phyloP scores from a whole-genome alignment of 2,113 vertebrate genomes.

The Clinocottus analis region DNA sequence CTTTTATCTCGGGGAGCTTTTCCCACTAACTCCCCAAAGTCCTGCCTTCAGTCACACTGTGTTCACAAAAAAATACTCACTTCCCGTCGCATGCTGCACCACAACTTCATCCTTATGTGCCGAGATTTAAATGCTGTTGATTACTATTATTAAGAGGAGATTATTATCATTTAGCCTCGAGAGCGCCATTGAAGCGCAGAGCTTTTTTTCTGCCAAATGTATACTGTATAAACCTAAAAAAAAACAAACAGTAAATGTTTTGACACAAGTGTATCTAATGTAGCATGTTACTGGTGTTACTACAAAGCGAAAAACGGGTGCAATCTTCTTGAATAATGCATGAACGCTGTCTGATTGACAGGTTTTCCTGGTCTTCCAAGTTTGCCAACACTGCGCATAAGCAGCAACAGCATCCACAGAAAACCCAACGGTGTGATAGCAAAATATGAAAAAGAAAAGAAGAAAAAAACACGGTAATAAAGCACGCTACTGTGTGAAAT shows the following conservation, averaged over 20 bases:
- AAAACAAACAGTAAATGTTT: neutral
- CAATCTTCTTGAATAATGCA: slow-evolving; percentile 2
- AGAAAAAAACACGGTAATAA: slow-evolving; percentile 11
- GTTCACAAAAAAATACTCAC: neutral
- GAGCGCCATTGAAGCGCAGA: neutral
- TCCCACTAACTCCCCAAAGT: neutral
- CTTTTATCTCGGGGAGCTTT: slow-evolving; percentile 10
- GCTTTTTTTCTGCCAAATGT: neutral
- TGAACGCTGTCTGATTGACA: neutral
- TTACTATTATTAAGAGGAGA: neutral
- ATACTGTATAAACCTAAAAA: slow-evolving; percentile 1
- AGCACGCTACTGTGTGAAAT: slow-evolving; percentile 11
- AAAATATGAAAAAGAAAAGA: neutral
- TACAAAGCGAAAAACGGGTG: neutral
- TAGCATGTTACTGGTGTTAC: neutral
- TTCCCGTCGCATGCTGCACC: neutral
- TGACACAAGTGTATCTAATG: neutral
- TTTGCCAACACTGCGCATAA: neutral
- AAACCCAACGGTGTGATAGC: slow-evolving; percentile 1
- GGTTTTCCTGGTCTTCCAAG: slow-evolving; percentile 5
- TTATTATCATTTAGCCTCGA: neutral
- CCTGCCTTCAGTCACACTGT: neutral
- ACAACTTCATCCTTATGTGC: neutral
- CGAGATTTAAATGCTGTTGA: neutral
- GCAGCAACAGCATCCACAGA: neutral